Evolutionary conservation across 2,113 vertebrate genomes (phyloP).

Genomic region (Grammomys dolichurus): DNA sequence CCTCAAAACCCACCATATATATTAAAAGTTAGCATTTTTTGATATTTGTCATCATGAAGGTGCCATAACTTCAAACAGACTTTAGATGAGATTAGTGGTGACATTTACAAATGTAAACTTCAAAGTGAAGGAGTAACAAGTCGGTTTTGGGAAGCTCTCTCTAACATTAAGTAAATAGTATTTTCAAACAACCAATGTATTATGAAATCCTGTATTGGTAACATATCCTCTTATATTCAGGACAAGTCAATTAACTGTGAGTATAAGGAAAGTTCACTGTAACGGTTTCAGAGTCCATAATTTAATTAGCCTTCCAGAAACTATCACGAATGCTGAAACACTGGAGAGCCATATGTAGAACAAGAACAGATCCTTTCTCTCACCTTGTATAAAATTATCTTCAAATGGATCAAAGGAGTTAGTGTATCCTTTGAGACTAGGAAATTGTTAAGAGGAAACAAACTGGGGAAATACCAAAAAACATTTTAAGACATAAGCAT

Average conservation of each 20-base stretch:
- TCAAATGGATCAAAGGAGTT: background rate
- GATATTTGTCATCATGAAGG: background rate
- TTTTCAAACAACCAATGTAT: background rate
- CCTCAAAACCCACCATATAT: background rate
- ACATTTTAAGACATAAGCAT: background rate
- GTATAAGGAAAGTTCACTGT: background rate
- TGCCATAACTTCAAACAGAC: no score
- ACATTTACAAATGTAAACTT: background rate
- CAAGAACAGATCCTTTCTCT: background rate
- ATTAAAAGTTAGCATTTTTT: background rate
- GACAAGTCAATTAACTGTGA: background rate
- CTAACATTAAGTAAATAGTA: background rate
- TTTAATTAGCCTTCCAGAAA: background rate
- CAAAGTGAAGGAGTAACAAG: background rate
- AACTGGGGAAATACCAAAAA: background rate
- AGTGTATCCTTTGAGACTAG: background rate
- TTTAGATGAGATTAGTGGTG: background rate
- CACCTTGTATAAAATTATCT: background rate
- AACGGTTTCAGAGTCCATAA: background rate
- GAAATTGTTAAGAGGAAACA: background rate
- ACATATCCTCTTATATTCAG: background rate
- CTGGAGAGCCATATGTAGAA: background rate
- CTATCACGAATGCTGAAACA: background rate
- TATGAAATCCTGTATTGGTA: background rate
- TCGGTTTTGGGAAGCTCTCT: background rate